Conservation (phyloP, 2,797 vertebrate species). For the Chanos chanos region DNA sequence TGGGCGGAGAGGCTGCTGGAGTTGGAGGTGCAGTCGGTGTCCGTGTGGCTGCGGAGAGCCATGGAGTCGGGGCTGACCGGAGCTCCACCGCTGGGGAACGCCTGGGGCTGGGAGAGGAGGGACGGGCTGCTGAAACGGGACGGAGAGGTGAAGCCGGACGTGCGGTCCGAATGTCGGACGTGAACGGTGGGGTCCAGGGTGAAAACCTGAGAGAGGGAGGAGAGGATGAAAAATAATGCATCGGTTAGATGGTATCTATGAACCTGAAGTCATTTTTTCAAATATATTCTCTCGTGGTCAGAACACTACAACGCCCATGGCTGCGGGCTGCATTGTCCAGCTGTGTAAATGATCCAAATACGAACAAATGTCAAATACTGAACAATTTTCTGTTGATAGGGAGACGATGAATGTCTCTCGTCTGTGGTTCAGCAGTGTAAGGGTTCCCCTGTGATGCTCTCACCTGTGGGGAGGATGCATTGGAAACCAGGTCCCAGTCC, state of each 20-base stretch:
- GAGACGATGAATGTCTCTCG: no score
- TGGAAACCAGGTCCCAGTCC: constrained; percentile 70
- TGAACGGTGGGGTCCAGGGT: constrained; percentile 77
- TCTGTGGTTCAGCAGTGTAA: no score
- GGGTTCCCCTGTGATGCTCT: constrained; percentile 1
- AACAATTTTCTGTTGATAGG: no score
- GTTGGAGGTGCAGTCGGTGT: constrained; percentile 77
- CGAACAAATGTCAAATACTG: no score
- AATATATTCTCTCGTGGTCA: no score
- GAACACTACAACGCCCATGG: no score
- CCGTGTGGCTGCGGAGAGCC: constrained; percentile 68
- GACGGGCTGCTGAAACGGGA: constrained; percentile 67
- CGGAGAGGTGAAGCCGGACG: constrained; percentile 64
- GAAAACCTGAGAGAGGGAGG: constrained; percentile 69
- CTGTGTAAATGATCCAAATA: no score
- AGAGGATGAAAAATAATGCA: background rate
- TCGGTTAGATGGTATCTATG: no score
- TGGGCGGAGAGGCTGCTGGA: constrained; percentile 66
- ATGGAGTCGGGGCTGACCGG: constrained; percentile 83
- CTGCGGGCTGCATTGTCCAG: no score
- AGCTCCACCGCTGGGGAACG: constrained; percentile 42
- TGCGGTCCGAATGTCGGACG: constrained; percentile 72
- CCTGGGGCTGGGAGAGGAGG: constrained; percentile 48
- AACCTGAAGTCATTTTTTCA: no score
- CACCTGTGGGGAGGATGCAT: constrained; percentile 81